Evolutionary conservation across 1,140 invertebrate genomes (phyloP), one percentile per base, ranked within the genome.

Genomic region (Drosophila baimaii): DNA sequence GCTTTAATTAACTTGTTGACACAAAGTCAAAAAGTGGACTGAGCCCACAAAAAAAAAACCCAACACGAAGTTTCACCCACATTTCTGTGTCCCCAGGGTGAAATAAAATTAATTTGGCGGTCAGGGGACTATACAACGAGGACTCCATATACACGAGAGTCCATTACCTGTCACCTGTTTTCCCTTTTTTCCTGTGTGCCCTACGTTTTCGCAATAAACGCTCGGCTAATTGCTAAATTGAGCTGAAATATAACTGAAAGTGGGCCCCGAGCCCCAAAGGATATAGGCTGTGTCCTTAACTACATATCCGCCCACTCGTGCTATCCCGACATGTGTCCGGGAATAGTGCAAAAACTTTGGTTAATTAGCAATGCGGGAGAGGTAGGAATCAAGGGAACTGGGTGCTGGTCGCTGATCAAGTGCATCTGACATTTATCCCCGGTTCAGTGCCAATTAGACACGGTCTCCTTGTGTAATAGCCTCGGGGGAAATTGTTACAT

Each of bases 1-100:
- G 84, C 65, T 73, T 89, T 89, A 89, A 89, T 89, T 89, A 89
- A 89, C 81, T 89, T 89, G 84, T 89, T 89, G 84, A 89, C 85
- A 81, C 63, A 73, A 59, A 68, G 69, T 54, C 71, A 37, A 59
- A 89, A 77, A 72, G 59, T 47, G 52, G 17, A 47, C 41, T 2
- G 17, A 46, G 33, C 37, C 31, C 15, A 47, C 9, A 31, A 56
- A 64, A 52, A 56, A 73, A 69, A 55, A 72, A 49, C 7, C 17
- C 9, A 17, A 49, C 39, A 49, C 21, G 39, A 56, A 43, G 39
- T 49, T 69, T 72, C 41, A 35, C 23, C 62, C 46, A 77, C 46
- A 64, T 79, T 56, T 54, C 56, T 57, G 47, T 54, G 52, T 83
- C 84, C 84, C 77, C 41, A 13, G 65, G 74, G 84, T 69, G 49